Conservation (phyloP, 2,888 invertebrate genomes). For the Timandra comae region DNA sequence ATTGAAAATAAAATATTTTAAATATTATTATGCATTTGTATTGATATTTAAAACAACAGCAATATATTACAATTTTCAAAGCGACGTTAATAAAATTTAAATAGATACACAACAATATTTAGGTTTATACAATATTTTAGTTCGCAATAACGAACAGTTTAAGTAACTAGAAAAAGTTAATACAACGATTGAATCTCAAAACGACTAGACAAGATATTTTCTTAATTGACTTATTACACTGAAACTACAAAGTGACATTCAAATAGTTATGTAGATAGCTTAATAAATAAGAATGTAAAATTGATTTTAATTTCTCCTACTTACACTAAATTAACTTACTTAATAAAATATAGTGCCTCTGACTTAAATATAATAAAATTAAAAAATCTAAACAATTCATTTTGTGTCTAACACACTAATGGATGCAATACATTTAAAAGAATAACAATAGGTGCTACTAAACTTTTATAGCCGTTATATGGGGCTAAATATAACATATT, state of each 20-base stretch:
- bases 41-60: conserved; percentile 8
- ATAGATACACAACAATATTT: conserved; percentile 3
- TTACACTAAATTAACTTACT: conserved; percentile 14
- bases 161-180: conserved; percentile 26
- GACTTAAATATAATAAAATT: conserved; percentile 5
- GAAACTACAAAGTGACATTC: conserved; percentile 30
- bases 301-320: conserved; percentile 15
- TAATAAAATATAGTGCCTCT: conserved; percentile 13
- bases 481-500: background rate
- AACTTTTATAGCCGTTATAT: conserved; percentile 1
- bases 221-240: conserved; percentile 65
- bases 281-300: conserved; percentile 12
- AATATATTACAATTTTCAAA: conserved; percentile 13
- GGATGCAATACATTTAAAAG: conserved; percentile 1
- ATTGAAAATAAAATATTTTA: conserved; percentile 21
- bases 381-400: background rate
- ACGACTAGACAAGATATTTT: conserved; percentile 60
- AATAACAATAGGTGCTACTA: background rate
- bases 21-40: conserved; percentile 15
- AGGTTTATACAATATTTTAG: conserved; percentile 18
- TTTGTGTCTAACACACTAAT: conserved; percentile 14
- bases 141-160: conserved; percentile 28
- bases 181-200: conserved; percentile 50
- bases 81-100: conserved; percentile 15
- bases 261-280: conserved; percentile 4